These are phyloP conservation scores for Phania funesta DNA, from an alignment of 2,888 invertebrate genomes.

Conservation along the genomic window DNA sequence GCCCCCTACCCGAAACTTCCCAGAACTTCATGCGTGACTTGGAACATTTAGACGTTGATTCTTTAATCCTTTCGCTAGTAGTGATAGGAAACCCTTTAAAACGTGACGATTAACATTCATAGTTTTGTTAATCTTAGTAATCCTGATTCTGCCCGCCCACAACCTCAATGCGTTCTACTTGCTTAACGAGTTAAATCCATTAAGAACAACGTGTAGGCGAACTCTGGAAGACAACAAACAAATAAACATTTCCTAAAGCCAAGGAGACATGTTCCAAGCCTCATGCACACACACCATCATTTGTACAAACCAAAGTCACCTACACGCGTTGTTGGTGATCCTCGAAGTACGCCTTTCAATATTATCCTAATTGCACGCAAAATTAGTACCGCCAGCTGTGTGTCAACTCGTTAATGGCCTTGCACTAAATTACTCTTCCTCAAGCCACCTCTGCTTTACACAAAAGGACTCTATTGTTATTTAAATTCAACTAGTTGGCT, in stretches of 20 bases:
- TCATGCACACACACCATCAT: background rate
- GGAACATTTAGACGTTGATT: background rate
- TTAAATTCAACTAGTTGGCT: slow-evolving; percentile 29
- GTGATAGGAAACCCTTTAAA: slow-evolving; percentile 19
- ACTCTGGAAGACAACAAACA: slow-evolving; percentile 44
- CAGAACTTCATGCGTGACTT: slow-evolving; percentile 20
- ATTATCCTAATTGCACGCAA: slow-evolving; percentile 66
- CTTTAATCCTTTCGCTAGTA: slow-evolving; percentile 63
- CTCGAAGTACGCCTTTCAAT: slow-evolving; percentile 65
- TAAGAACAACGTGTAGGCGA: slow-evolving; percentile 57
- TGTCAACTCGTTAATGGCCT: slow-evolving; percentile 60
- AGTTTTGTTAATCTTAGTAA: slow-evolving; percentile 31
- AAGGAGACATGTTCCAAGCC: background rate
- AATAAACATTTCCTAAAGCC: slow-evolving; percentile 27
- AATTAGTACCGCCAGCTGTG: slow-evolving; percentile 58
- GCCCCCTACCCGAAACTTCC: slow-evolving; percentile 40
- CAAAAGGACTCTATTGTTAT: slow-evolving; percentile 39
- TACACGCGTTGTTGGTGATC: slow-evolving; percentile 60
- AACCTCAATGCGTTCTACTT: slow-evolving; percentile 59
- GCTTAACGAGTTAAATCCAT: slow-evolving; percentile 55
- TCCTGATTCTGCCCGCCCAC: slow-evolving; percentile 50
- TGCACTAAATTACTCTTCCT: slow-evolving; percentile 45
- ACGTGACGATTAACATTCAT: background rate
- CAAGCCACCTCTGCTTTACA: slow-evolving; percentile 10
- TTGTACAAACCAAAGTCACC: background rate